These are phyloP conservation scores for Myoxocephalus aenaeus DNA, from an alignment of 2,797 vertebrate species.

Conservation along the genomic window DNA sequence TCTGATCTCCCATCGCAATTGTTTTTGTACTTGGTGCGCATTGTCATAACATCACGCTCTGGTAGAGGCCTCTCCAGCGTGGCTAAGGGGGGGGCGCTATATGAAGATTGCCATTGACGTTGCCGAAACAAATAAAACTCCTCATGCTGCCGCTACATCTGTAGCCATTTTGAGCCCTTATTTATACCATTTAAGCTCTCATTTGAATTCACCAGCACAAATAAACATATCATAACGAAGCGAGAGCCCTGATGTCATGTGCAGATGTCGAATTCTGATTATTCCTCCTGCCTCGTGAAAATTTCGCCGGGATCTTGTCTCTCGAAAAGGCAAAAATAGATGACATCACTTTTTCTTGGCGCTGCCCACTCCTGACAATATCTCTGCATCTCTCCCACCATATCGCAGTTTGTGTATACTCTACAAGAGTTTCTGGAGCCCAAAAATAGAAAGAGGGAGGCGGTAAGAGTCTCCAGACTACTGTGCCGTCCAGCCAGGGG, in stretches of 20 bases:
- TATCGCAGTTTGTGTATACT: conserved; percentile 66
- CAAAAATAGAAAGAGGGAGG: conserved; percentile 60
- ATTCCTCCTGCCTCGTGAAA: conserved; percentile 71
- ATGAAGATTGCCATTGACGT: conserved; percentile 83
- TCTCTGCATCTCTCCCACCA: conserved; percentile 72
- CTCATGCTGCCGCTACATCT: conserved; percentile 83
- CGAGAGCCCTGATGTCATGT: conserved; percentile 79
- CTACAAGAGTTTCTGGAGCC: conserved; percentile 57
- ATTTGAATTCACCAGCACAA: conserved; percentile 83
- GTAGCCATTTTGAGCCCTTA: conserved; percentile 82
- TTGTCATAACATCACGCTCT: conserved; percentile 84
- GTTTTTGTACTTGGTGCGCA: conserved; percentile 80
- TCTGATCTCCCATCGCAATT: conserved; percentile 79
- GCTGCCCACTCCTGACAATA: conserved; percentile 66
- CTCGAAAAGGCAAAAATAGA: conserved; percentile 81
- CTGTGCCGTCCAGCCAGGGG: conserved; percentile 60
- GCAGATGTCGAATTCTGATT: conserved; percentile 83
- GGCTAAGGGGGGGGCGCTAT: conserved; percentile 61
- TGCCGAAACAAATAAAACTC: conserved; percentile 80
- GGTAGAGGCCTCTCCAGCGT: conserved; percentile 69
- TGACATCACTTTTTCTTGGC: conserved; percentile 84
- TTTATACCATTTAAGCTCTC: conserved; percentile 83
- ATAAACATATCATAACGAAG: conserved; percentile 83
- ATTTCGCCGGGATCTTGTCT: conserved; percentile 80
- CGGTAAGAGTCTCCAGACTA: conserved; percentile 60